A percentile compares a stretch with the other conserved stretches of the same genome.
Conservation (phyloP, 2,888 invertebrate genomes). For the Drosophila infuscata region DNA sequence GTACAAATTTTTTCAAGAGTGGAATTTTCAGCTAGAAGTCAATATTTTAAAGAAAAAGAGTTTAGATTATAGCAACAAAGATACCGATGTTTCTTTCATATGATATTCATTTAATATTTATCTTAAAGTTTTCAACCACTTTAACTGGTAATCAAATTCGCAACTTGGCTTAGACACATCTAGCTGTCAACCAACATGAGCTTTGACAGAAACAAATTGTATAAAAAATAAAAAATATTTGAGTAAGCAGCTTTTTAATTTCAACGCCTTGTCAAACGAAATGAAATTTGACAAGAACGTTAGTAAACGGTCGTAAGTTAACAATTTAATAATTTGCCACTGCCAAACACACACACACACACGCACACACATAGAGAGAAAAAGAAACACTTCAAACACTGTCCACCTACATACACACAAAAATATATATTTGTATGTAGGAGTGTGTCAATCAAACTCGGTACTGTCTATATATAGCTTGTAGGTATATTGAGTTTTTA, state of each 20-base stretch:
- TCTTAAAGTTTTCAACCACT: not conserved
- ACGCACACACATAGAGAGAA: not conserved
- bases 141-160: not conserved
- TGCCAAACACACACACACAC: not conserved
- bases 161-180: not conserved
- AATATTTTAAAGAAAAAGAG: not conserved
- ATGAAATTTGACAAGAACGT: constrained; percentile 7
- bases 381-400: constrained; percentile 4
- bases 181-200: not conserved
- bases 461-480: constrained; percentile 3
- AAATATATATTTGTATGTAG: not conserved
- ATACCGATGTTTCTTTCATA: not conserved
- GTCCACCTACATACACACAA: not conserved
- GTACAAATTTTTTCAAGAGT: not conserved
- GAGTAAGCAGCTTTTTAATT: not conserved
- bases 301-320: constrained; percentile 2
- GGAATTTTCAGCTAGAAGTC: not conserved
- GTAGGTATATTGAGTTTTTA: constrained; percentile 9
- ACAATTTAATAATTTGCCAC: constrained; percentile 11
- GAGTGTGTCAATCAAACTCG: constrained; percentile 48
- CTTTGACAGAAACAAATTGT: not conserved
- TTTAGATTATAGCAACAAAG: not conserved
- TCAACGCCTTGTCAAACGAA: not conserved
- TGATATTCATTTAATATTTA: not conserved
- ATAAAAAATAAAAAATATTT: not conserved